Evolutionary conservation across 2,888 invertebrate species (phyloP).

Genomic region (Ommatoiulus sabulosus): DNA sequence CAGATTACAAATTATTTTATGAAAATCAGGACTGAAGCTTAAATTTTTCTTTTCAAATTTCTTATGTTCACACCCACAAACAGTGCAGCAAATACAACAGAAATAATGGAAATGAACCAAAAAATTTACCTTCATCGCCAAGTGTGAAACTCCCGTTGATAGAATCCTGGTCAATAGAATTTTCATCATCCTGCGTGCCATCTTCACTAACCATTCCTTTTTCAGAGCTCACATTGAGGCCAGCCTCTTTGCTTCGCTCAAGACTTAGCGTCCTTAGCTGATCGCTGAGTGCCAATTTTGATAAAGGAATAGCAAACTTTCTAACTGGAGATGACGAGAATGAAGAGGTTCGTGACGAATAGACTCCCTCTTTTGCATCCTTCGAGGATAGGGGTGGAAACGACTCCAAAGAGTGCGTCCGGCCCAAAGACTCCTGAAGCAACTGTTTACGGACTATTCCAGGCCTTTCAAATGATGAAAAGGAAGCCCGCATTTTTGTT

Average conservation of each 20-base stretch:
- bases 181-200: constrained; percentile 7
- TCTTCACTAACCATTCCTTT: background rate
- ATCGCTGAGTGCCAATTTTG: background rate
- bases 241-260: background rate
- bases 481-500: constrained; percentile 46
- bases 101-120: too few relatives aligned
- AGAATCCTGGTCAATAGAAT: constrained; percentile 9
- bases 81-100: too few relatives aligned
- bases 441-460: background rate
- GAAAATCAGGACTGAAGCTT: too few relatives aligned
- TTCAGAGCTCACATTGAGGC: background rate
- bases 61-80: too few relatives aligned
- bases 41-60: too few relatives aligned
- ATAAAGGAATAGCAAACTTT: constrained; percentile 1
- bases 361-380: constrained; percentile 11
- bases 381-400: background rate
- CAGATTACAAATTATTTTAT: too few relatives aligned
- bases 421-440: background rate
- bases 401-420: constrained; percentile 50
- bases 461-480: constrained; percentile 49
- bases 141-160: constrained; percentile 10
- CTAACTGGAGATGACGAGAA: background rate
- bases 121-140: background rate
- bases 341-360: background rate
- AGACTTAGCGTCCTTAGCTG: background rate